Evolutionary conservation across 2,113 vertebrate species (phyloP), one percentile per base, ranked within the genome.

Genomic region (Anhinga rufa): DNA sequence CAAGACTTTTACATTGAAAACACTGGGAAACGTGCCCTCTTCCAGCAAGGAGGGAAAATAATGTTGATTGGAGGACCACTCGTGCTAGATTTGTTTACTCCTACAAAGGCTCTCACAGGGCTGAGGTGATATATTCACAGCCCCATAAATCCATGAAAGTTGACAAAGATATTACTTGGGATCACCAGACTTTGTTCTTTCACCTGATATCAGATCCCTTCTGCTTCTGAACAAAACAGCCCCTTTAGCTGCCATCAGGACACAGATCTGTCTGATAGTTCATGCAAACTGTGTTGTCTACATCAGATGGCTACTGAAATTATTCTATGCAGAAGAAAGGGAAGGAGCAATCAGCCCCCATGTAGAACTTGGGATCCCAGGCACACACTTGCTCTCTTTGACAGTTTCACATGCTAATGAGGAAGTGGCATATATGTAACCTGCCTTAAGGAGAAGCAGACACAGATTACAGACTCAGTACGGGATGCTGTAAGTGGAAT

Each of bases 361-460:
- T 0, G 1, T 76, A 29, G 68, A 52, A 9, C 18, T 17, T 0
- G 0, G 36, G 38, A 57, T 8, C 55, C 21, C 78, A 32, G 81
- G 58, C 28, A 40, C 2, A 0, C 0, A 1, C 18, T 52, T 1
- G 0, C n/a, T 18, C 15, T 14, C 28, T 4, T 3, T 80, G 74
- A 86, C 48, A 42, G 75, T 20, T 89, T 70, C 61, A 60, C n/a
- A 3, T 6, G 77, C 28, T 49, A 14, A 36, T 2, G 60, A 68
- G 55, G 42, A 76, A 68, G 31, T 14, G 3, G 40, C 69, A 44
- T 9, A 1, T 1, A 34, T 32, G 44, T 11, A 38, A 92, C 76
- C 60, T 82, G 86, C 95, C 72, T n/a, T 15, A 24, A 52, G 65
- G 88, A 86, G 60, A 52, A 0, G 51, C 57, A 81, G 58, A 57